Evolutionary conservation across 2,888 invertebrate species (phyloP).

Genomic region (Plemyria rubiginata): DNA sequence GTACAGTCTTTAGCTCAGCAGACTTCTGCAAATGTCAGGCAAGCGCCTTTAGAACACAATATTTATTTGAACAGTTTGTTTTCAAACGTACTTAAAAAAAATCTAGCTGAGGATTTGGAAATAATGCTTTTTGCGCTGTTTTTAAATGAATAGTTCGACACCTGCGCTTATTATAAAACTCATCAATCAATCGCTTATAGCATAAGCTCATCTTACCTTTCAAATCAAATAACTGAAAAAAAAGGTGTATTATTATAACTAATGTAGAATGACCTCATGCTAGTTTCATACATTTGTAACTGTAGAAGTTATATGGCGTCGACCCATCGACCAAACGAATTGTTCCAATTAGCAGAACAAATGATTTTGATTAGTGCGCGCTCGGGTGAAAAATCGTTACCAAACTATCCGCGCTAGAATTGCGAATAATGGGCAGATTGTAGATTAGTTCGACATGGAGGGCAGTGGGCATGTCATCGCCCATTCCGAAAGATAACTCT

Average conservation of each 20-base stretch:
- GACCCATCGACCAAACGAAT: conserved; percentile 25
- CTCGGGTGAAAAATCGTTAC: conserved; percentile 32
- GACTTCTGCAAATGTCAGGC: too few relatives aligned
- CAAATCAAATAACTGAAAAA: conserved; percentile 18
- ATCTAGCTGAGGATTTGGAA: not conserved
- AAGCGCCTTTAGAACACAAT: too few relatives aligned
- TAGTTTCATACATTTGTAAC: conserved; percentile 20
- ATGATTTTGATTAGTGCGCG: conserved; percentile 37
- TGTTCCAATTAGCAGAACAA: conserved; percentile 31
- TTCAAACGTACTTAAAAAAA: not conserved
- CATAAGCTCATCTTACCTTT: not conserved
- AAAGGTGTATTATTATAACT: conserved; percentile 12
- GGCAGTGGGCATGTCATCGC: conserved; percentile 55
- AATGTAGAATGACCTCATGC: conserved; percentile 21
- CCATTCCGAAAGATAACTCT: conserved; percentile 66
- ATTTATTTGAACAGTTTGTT: not conserved
- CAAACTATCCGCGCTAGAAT: conserved; percentile 34
- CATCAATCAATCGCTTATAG: conserved; percentile 14
- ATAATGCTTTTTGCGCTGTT: too few relatives aligned
- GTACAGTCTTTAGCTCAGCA: not conserved
- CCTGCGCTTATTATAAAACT: conserved; percentile 16
- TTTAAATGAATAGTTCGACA: conserved; percentile 6
- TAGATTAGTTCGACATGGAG: conserved; percentile 37
- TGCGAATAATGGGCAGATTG: conserved; percentile 34
- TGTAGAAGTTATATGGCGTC: conserved; percentile 18